Base-by-base conservation (phyloP, 2,797 vertebrate genomes). In the Aldrovandia affinis region DNA sequence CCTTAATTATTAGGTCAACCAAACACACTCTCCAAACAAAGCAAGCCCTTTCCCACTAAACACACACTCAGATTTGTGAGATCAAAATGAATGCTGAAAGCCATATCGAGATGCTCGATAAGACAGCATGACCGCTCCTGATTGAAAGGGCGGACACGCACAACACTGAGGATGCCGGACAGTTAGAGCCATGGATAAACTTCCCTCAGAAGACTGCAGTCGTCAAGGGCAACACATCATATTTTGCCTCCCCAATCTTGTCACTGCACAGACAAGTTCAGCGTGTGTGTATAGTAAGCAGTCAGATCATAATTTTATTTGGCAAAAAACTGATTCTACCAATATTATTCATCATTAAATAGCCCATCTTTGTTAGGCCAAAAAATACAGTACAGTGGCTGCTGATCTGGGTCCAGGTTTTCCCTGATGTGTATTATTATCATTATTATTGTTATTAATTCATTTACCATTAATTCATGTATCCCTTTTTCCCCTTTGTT, bases 171-270 rank as follows among this genome's bases (percentile, higher is more conserved):
- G 1, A 25, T 18, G 70, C 70, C 44, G 70, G 70, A 75, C 22
- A 10, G 20, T 28, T 7, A 2, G 6, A 22, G 5, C 36, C 30
- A 42, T 3, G 22, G 68, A 73, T 20, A 73, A 42, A 73, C 70
- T n/a, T 88, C 79, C 81, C 80, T 85, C 84, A 80, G 73, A 88
- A 84, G 83, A 61, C 30, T 81, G 78, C 79, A 1, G 89, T 92
- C 88, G 91, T 89, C 89, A 93, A 80, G 88, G 86, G 88, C 89
- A 91, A 91, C 91, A 57, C 63, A 73, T 33, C 68, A n/a, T 47
- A 44, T 28, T 1, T 22, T 25, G 22, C 42, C 39, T 75, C 39
- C 9, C 42, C 15, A 18, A 39, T 39, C 68, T 73, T 9, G 9
- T 47, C 70, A 20, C 39, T 75, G 36, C 20, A 25, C 9, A 20